phyloP scores from a whole-genome alignment of 2,888 invertebrate genomes.

The Syrista parreyssii region DNA sequence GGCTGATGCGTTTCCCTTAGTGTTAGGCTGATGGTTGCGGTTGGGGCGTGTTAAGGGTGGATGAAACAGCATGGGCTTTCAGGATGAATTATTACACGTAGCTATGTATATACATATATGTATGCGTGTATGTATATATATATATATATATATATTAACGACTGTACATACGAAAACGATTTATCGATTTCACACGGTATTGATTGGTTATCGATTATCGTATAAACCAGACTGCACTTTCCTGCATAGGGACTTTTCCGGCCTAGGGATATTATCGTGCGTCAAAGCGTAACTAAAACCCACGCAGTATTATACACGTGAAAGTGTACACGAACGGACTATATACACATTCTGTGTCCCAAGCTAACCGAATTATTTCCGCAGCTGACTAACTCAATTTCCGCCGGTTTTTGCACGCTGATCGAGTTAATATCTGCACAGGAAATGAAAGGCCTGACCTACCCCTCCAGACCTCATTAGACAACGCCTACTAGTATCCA shows the following conservation, averaged over 20 bases:
- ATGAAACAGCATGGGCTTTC: neutral
- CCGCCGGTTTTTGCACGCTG: constrained; percentile 37
- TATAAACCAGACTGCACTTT: neutral
- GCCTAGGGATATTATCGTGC: neutral
- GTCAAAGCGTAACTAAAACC: neutral
- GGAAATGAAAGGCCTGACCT: constrained; percentile 39
- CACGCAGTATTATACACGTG: neutral
- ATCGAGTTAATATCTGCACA: constrained; percentile 44
- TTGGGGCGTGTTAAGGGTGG: neutral
- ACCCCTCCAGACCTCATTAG: constrained; percentile 39
- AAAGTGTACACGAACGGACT: neutral
- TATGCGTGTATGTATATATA: too few species aligned
- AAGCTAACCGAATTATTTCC: constrained; percentile 25
- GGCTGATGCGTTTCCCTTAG: constrained; percentile 21
- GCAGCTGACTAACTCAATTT: constrained; percentile 40
- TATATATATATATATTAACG: neutral
- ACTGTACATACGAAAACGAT: neutral
- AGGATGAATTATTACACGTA: neutral
- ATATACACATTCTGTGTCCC: neutral
- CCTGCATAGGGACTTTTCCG: neutral
- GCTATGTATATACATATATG: neutral
- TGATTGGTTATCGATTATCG: neutral
- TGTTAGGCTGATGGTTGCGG: neutral
- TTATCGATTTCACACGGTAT: neutral
- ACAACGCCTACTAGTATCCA: constrained; percentile 16